Evolutionary conservation across 2,113 vertebrate genomes (phyloP), one percentile per base, ranked within the genome.

Genomic region (Chaetops frenatus): DNA sequence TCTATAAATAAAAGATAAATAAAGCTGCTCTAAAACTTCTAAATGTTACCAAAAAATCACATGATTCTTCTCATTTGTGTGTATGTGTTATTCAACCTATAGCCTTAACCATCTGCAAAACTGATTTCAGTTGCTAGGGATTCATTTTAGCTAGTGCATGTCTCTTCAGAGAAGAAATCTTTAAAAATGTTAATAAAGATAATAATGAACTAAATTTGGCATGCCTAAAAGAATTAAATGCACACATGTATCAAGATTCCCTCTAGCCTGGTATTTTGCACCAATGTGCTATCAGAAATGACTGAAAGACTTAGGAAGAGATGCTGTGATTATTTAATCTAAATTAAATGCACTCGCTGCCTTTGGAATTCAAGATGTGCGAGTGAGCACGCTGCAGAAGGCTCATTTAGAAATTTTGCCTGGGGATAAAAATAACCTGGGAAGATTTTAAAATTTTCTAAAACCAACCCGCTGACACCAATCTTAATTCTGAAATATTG

Each of bases 1-100:
- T 90, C 82, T 69, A 94, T 92, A 97, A 95, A 94, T 91, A 93
- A 88, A 90, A 90, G 66, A 85, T 85, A 96, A 94, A 92, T 90
- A 95, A 95, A 86, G 81, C 83, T 83, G 35, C 53, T 86, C 53
- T 81, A 64, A 94, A 95, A 78, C 11, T 16, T 78, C 72, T 92
- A 86, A 83, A 96, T 66, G 65, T 78, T 92, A 93, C 56, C 19
- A 17, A 67, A 93, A 96, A 94, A 64, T 31, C 5, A 6, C 51
- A 44, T 64, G 28, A 81, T 78, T 88, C 56, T 88, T 86, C 78
- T 83, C 60, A 74, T 90, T 81, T 92, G 70, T 56, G 50, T 54
- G 44, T 54, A 53, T 58, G 28, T 83, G 88, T 66, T 91, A 92
- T 36, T 88, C 85, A 90, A 83, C 79, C 92, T 94, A 92, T 66